These are phyloP conservation scores for Conops quadrifasciatus DNA, from an alignment of 2,888 invertebrate species.

Conservation along the genomic window DNA sequence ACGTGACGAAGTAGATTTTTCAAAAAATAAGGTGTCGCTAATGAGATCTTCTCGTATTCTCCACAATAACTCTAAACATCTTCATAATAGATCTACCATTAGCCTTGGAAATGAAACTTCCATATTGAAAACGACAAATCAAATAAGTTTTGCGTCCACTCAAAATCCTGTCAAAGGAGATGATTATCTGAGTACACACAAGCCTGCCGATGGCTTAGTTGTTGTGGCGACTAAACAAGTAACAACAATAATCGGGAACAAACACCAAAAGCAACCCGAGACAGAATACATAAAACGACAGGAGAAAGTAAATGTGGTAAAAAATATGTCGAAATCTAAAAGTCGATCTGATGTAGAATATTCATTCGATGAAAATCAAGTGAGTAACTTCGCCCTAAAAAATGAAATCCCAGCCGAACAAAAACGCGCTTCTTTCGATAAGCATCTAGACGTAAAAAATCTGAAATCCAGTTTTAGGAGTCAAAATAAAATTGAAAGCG, in stretches of 20 bases:
- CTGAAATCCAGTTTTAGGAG: background rate
- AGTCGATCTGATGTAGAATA: slow-evolving; percentile 59
- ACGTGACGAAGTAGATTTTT: slow-evolving; percentile 42
- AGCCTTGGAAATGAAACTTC: slow-evolving; percentile 69
- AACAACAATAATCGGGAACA: slow-evolving; percentile 62
- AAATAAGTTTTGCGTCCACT: slow-evolving; percentile 67
- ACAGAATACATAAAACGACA: slow-evolving; percentile 60
- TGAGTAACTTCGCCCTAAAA: slow-evolving; percentile 51
- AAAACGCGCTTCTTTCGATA: slow-evolving; percentile 32
- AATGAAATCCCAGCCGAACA: slow-evolving; percentile 47
- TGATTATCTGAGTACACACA: slow-evolving; percentile 52
- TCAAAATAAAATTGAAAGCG: slow-evolving; percentile 10
- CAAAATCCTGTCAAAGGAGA: slow-evolving; percentile 66
- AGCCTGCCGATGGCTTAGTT: slow-evolving; percentile 67
- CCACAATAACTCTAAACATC: slow-evolving; percentile 39
- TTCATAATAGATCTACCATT: slow-evolving; percentile 70
- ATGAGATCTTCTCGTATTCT: slow-evolving; percentile 43
- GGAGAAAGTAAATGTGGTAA: slow-evolving; percentile 60
- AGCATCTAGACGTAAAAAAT: background rate
- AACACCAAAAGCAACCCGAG: slow-evolving; percentile 59
- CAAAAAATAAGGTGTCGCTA: slow-evolving; percentile 31
- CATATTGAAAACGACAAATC: slow-evolving; percentile 69
- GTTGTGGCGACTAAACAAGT: slow-evolving; percentile 68
- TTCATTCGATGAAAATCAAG: slow-evolving; percentile 54
- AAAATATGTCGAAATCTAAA: slow-evolving; percentile 59